Evolutionary conservation across 2,888 invertebrate genomes (phyloP), one percentile per base, ranked within the genome.

Genomic region (Glyphotaelius pellucidus): DNA sequence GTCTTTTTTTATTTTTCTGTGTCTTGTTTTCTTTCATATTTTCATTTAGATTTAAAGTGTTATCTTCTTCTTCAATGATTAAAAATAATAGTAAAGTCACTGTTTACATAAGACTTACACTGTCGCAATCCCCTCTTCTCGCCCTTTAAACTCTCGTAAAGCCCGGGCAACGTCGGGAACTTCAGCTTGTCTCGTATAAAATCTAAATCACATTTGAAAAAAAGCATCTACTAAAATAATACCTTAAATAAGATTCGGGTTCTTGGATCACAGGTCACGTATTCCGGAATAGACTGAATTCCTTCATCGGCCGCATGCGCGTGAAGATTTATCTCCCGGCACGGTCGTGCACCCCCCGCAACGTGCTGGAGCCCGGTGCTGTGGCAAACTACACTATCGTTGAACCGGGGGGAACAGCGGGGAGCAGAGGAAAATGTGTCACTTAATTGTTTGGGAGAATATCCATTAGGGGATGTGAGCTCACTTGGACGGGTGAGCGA

Each of bases 361-460:
- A 35, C 83, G 32, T 15, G 35, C 25, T 32, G 19, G 47, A 52
- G 52, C 52, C 19, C 67, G 67, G 67, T 9, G 67, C 25, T 7
- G 25, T 25, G 67, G 25, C 67, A 9, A 67, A 67, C 67, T 67
- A 67, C 9, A 9, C 67, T 52, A 25, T 5, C 52, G 31, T 31
- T 31, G 31, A 11, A 11, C 0, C 35, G 2, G n/a, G 32, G 15
- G 83, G 35, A 19, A 11, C 67, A 67, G 67, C 67, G 9, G 35
- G 67, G n/a, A 25, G n/a, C 9, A 67, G 67, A 7, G 25, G 83
- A 25, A 11, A 83, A 38, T 32, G 83, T 35, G 83, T 83, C 83
- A n/a, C 83, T 19, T 32, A 83, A 83, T 83, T 83, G 83, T 83
- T 83, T 32, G 25, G 83, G 32, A 31, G 83, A 25, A 83, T 83